Conservation (phyloP, 53 echinoderm and acorn worm genomes). For the Echinometra lucunter region DNA sequence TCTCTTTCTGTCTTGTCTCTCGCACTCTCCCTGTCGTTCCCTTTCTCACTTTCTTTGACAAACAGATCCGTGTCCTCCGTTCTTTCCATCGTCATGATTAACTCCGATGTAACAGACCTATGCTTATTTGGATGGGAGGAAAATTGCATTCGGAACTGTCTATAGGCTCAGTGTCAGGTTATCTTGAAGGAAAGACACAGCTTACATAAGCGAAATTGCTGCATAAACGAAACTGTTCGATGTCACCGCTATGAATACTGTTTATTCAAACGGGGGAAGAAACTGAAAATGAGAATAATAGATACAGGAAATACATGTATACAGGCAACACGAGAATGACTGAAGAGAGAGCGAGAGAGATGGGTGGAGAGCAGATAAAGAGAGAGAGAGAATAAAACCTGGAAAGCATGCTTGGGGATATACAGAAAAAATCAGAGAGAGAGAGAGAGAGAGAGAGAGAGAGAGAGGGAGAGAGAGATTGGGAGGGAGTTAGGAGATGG, state of each 20-base stretch:
- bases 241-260: background rate
- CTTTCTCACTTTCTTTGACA: background rate
- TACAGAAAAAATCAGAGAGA: background rate
- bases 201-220: too few relatives aligned
- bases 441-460: background rate
- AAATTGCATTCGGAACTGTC: background rate
- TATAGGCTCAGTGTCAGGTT: background rate
- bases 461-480: background rate
- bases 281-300: background rate
- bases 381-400: background rate
- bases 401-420: background rate
- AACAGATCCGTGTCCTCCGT: background rate
- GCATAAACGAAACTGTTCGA: background rate
- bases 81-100: background rate
- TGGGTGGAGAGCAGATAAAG: background rate
- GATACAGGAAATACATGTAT: background rate
- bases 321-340: background rate
- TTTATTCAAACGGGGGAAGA: background rate
- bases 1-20: background rate
- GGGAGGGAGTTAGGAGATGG: too few relatives aligned
- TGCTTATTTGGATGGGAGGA: background rate
- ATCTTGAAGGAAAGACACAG: background rate
- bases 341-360: background rate
- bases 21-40: background rate
- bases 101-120: background rate